A percentile compares a stretch with the other conserved stretches of the same genome.
Conservation (phyloP, 2,113 vertebrate genomes). For the Phylloscopus whistleri region DNA sequence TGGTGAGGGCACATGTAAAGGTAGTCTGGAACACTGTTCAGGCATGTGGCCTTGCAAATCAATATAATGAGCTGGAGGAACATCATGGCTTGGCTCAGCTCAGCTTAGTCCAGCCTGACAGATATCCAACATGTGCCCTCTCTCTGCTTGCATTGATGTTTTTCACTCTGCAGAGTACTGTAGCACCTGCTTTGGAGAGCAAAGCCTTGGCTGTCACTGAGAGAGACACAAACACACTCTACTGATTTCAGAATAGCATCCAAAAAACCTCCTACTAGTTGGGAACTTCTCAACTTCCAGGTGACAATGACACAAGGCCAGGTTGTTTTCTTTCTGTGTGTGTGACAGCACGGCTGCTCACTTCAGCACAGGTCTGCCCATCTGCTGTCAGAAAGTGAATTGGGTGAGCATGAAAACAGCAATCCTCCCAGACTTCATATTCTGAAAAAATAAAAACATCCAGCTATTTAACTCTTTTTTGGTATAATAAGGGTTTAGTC, state of each 20-base stretch:
- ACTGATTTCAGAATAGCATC: background rate
- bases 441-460: background rate
- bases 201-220: background rate
- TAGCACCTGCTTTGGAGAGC: background rate
- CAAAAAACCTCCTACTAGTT: background rate
- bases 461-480: background rate
- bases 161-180: background rate
- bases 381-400: background rate
- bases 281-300: background rate
- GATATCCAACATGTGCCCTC: fast-evolving
- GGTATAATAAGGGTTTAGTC: background rate
- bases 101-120: background rate
- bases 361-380: background rate
- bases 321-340: background rate
- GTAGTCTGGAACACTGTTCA: fast-evolving
- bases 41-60: background rate
- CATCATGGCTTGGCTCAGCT: background rate
- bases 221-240: background rate
- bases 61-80: background rate
- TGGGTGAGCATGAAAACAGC: background rate
- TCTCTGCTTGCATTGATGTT: background rate
- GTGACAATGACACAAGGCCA: background rate
- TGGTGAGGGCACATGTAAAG: fast-evolving
- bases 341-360: background rate
- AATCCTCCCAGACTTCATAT: background rate